Percentiles rank a stretch among this genome's conserved stretches.
These are phyloP conservation scores for Macrobrachium nipponense DNA, from an alignment of 1,140 invertebrate genomes.

Conservation along the genomic window DNA sequence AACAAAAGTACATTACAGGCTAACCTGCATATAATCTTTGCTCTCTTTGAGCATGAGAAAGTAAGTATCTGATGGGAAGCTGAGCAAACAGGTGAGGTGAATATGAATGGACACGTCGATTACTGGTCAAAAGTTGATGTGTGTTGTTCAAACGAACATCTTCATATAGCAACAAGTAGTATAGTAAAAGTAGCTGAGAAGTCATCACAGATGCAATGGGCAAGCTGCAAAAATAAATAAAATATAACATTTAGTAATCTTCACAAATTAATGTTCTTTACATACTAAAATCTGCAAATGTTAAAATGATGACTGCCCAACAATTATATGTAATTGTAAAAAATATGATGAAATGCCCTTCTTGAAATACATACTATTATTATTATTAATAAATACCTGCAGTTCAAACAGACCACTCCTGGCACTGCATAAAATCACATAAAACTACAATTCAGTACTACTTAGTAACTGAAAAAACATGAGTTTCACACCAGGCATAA, in stretches of 20 bases:
- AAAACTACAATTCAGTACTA: too few species aligned
- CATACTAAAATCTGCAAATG: too few species aligned
- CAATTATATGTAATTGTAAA: too few species aligned
- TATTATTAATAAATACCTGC: too few species aligned
- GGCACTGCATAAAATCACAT: too few species aligned
- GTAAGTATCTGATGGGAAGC: conserved; percentile 92
- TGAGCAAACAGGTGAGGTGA: conserved; percentile 89
- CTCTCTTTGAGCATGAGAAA: conserved; percentile 92
- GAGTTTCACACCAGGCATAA: too few species aligned
- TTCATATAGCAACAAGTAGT: conserved; percentile 94
- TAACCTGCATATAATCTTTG: conserved; percentile 84
- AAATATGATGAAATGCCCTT: too few species aligned
- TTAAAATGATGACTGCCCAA: too few species aligned
- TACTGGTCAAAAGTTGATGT: conserved; percentile 75
- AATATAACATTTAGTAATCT: not conserved
- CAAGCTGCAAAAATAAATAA: conserved; percentile 1
- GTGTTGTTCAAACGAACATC: conserved; percentile 87
- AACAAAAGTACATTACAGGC: conserved; percentile 60
- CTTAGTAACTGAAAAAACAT: too few species aligned
- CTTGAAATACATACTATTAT: too few species aligned
- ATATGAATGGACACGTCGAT: conserved; percentile 86
- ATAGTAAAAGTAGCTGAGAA: conserved; percentile 89
- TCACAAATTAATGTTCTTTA: too few species aligned
- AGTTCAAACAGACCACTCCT: too few species aligned
- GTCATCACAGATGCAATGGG: conserved; percentile 72